Percentiles rank a stretch among this genome's conserved stretches.
phyloP scores from a whole-genome alignment of 92 coral and sea anemone species.

The Epizoanthus illoricatus region DNA sequence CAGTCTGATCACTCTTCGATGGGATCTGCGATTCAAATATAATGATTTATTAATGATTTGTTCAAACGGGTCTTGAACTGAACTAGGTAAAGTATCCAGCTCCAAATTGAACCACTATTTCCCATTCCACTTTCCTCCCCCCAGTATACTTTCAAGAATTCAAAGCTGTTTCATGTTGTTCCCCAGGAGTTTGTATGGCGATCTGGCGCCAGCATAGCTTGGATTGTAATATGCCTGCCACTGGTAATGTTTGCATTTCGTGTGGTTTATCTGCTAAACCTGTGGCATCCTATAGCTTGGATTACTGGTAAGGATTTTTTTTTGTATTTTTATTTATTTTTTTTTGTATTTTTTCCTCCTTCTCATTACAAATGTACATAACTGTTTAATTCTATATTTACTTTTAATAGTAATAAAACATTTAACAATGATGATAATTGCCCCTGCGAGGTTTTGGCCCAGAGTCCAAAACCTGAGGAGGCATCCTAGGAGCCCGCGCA shows the following conservation, averaged over 20 bases:
- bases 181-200: conserved; percentile 90
- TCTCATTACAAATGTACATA: neutral
- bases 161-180: neutral
- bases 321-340: neutral
- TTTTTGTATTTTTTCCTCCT: neutral
- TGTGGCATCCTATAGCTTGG: conserved; percentile 88
- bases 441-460: too few species aligned
- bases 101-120: neutral
- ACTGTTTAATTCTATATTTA: neutral
- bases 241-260: conserved; percentile 51
- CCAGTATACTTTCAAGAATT: too few species aligned
- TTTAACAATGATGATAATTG: too few species aligned
- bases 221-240: conserved; percentile 80
- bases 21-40: too few species aligned
- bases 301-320: conserved; percentile 63
- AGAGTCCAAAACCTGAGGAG: too few species aligned
- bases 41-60: too few species aligned
- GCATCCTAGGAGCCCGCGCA: too few species aligned
- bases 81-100: too few species aligned
- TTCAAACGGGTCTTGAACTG: too few species aligned
- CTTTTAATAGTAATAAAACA: neutral
- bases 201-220: conserved; percentile 77
- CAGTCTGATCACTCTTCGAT: too few species aligned
- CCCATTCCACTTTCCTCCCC: too few species aligned
- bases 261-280: conserved; percentile 59